Conservation (phyloP, 64 coral and sea anemone species). For the Porites australiensis region DNA sequence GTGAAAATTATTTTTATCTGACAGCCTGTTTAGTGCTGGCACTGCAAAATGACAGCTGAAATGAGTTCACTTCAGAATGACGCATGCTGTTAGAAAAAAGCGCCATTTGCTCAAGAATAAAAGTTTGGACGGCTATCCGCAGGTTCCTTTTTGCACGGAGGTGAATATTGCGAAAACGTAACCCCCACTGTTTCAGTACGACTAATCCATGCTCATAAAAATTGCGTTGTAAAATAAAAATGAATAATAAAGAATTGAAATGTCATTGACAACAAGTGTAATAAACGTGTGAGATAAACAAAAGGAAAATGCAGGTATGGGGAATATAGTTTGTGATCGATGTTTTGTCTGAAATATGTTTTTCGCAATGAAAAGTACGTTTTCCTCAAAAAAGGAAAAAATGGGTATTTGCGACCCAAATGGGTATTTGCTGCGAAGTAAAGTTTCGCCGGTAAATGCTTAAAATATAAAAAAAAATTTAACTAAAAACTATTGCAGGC, state of each 20-base stretch:
- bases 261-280: background rate
- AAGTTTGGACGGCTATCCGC: too few species aligned
- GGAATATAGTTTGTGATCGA: background rate
- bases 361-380: too few species aligned
- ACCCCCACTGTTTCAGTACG: background rate
- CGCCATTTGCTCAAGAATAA: too few species aligned
- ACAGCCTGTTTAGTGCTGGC: too few species aligned
- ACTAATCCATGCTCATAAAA: background rate
- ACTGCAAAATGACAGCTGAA: too few species aligned
- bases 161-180: background rate
- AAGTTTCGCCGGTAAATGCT: background rate
- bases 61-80: too few species aligned
- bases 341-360: background rate
- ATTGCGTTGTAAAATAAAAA: background rate
- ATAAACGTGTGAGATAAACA: background rate
- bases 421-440: background rate
- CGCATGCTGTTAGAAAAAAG: too few species aligned
- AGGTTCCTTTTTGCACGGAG: too few species aligned
- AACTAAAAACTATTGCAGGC: background rate
- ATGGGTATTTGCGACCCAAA: background rate
- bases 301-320: background rate
- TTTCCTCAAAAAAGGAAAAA: background rate
- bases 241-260: background rate
- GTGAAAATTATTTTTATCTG: too few species aligned
- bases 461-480: background rate